These are phyloP conservation scores for Oxyteleia sp. DNA, from an alignment of 2,888 invertebrate genomes.

Conservation along the genomic window DNA sequence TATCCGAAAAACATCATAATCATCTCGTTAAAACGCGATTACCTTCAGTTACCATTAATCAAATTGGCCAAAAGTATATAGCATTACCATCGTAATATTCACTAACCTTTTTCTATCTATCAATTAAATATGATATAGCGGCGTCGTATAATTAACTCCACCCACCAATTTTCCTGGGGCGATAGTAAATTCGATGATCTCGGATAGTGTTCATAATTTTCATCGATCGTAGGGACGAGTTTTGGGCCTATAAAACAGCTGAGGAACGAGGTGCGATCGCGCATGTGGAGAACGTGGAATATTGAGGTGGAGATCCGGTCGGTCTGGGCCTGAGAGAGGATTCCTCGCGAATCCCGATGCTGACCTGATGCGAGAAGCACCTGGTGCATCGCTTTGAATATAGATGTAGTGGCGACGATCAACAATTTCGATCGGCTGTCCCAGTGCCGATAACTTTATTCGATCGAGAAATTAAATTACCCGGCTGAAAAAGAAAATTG, in stretches of 20 bases:
- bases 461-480: slow-evolving; percentile 19
- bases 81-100: slow-evolving; percentile 64
- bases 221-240: too few relatives aligned
- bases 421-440: slow-evolving; percentile 54
- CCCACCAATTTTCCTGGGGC: too few relatives aligned
- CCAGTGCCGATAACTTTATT: slow-evolving; percentile 44
- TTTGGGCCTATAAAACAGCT: slow-evolving; percentile 72
- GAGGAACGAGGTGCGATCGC: slow-evolving; percentile 72
- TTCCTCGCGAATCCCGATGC: slow-evolving; percentile 70
- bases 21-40: slow-evolving; percentile 43
- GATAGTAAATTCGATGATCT: too few relatives aligned
- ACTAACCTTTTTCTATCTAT: slow-evolving; percentile 65
- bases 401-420: slow-evolving; percentile 45
- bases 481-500: slow-evolving; percentile 22
- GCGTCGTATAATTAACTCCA: slow-evolving; percentile 38
- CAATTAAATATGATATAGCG: slow-evolving; percentile 54
- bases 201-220: too few relatives aligned
- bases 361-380: slow-evolving; percentile 71
- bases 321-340: slow-evolving; percentile 65
- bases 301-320: slow-evolving; percentile 70
- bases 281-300: slow-evolving; percentile 75
- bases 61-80: slow-evolving; percentile 51
- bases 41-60: slow-evolving; percentile 52
- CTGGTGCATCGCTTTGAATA: slow-evolving; percentile 70
- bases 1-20: slow-evolving; percentile 23